Evolutionary conservation across 2,888 invertebrate species (phyloP), one percentile per base, ranked within the genome.

Genomic region (Prionchulus punctatus): DNA sequence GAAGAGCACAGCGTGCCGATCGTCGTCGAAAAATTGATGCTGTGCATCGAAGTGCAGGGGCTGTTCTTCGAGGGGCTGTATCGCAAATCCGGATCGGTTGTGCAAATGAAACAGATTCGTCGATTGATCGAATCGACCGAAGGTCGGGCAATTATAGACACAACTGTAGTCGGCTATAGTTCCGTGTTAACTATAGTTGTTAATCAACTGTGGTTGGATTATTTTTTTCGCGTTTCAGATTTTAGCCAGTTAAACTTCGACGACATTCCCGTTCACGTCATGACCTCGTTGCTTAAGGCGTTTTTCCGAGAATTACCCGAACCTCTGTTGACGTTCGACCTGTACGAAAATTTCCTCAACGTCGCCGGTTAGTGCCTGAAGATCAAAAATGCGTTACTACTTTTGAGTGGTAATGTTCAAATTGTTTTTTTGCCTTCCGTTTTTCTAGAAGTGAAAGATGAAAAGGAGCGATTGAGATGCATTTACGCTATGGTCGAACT

Each of bases 271-370:
- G 85, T 91, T 55, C 90, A 91, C 75, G 89, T 90, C 43, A 75
- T 90, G 57, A 85, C 90, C 0, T 86, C 88, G 42, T 85, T 87
- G 31, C 77, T 91, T 58, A 92, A 92, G 75, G 64, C 71, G 76
- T 89, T 89, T 76, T 82, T 91, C 72, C 79, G 90, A 43, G 91
- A 91, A 71, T 83, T 92, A 81, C 86, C 89, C 21, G 90, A 91
- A 72, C 91, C 91, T 25, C 76, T 92, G 63, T 78, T 92, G 62
- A 89, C 90, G 54, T 90, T 84, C 75, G 90, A 90, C 71, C 82
- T 86, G 61, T 92, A 91, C 72, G 90, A 91, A 73, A 90, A 91
- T 75, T 89, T 91, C 73, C 80, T 92, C 59, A 81, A 86, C 62
- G 88, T 88, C 47, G 83, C 89, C 2, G 76, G 75, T 73, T 64